phyloP scores from a whole-genome alignment of 2,797 vertebrate genomes.

The Nannoperca australis region DNA sequence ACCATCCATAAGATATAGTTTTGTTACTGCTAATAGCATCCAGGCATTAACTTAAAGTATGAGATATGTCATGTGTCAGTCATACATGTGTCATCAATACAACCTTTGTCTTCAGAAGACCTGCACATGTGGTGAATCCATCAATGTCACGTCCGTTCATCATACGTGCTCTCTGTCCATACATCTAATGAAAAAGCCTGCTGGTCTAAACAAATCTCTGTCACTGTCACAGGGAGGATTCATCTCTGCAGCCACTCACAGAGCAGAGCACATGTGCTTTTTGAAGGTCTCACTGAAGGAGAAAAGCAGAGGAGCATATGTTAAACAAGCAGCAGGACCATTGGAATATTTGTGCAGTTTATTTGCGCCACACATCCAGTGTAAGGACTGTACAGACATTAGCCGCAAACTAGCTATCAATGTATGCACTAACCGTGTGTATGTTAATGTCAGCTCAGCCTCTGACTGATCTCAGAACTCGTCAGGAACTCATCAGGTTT shows the following conservation, averaged over 20 bases:
- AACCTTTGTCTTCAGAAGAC: constrained; percentile 60
- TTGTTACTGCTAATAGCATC: constrained; percentile 22
- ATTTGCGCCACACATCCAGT: background rate
- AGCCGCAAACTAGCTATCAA: background rate
- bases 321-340: background rate
- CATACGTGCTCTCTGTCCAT: constrained; percentile 56
- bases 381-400: background rate
- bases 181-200: constrained; percentile 77
- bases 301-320: constrained; percentile 16
- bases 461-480: background rate
- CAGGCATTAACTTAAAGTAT: constrained; percentile 37
- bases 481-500: no score
- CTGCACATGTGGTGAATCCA: constrained; percentile 61
- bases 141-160: constrained; percentile 72
- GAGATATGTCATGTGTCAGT: constrained; percentile 35
- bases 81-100: constrained; percentile 43
- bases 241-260: constrained; percentile 22
- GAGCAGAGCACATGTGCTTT: constrained; percentile 19
- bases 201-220: constrained; percentile 73
- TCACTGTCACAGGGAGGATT: constrained; percentile 67
- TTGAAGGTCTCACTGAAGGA: constrained; percentile 63
- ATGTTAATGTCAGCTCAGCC: background rate
- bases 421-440: background rate
- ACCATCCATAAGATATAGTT: background rate
- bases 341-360: no score